These are phyloP conservation scores for Ifrita kowaldi DNA, from an alignment of 2,113 vertebrate genomes.

Conservation along the genomic window DNA sequence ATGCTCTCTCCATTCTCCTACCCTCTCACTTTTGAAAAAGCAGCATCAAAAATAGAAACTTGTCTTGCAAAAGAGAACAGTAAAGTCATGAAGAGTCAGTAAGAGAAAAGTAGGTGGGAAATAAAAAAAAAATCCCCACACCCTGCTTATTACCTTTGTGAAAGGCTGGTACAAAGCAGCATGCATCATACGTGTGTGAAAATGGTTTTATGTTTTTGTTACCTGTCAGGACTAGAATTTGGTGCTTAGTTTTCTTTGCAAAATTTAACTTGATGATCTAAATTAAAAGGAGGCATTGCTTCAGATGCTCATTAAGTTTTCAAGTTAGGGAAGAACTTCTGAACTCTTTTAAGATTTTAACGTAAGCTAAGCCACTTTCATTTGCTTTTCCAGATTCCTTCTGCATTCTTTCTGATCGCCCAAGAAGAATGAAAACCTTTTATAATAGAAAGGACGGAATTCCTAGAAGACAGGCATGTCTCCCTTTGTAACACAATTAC, in stretches of 20 bases:
- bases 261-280: background rate
- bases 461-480: conserved; percentile 24
- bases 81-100: background rate
- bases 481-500: conserved; percentile 14
- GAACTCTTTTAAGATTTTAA: background rate
- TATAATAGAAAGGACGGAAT: background rate
- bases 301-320: conserved; percentile 22
- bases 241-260: background rate
- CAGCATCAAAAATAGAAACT: background rate
- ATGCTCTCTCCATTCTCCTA: background rate
- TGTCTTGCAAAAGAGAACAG: background rate
- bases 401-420: conserved; percentile 47
- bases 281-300: conserved; percentile 34
- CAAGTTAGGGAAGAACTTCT: background rate
- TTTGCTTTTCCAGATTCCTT: conserved; percentile 34
- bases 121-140: background rate
- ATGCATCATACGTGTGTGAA: background rate
- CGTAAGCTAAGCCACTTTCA: background rate
- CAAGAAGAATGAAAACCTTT: conserved; percentile 38
- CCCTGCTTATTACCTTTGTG: background rate
- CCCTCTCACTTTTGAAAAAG: background rate
- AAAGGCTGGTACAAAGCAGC: background rate
- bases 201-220: background rate
- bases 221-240: conserved; percentile 30
- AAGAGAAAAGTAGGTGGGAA: background rate